Base-by-base conservation (phyloP, 2,113 vertebrate species). In the Castor canadensis region DNA sequence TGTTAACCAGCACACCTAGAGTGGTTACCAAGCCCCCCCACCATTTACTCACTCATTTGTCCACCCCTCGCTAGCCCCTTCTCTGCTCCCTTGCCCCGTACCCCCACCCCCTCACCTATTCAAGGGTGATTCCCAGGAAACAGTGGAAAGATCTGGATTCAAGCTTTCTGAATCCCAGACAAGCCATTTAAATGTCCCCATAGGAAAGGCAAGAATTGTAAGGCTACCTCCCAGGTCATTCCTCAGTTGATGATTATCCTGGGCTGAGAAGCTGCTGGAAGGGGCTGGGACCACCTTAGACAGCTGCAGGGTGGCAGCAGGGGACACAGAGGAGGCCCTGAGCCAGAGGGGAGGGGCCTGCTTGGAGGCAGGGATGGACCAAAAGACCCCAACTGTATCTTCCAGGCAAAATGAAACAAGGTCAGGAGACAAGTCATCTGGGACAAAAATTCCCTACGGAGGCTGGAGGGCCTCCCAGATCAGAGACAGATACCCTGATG, bases 401-500 rank as follows among this genome's bases (percentile, higher is more conserved):
- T 77, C 82, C 67, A 38, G 64, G 82, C 35, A 62, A 76, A 52
- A 20, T 56, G 4, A 15, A 49, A 15, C 13, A 32, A 54, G 54
- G 38, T 19, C 1, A 8, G 60, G 20, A 49, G 38, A n/a, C 4
- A 13, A 30, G 12, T 47, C 38, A 6, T 20, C 43, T 24, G 3
- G 38, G 60, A 13, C 47, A 24, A 85, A 67, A 52, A 11, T 26
- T 4, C 58, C 20, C 16, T 7, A 38, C 15, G 73, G 60, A 49
- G 49, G 24, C n/a, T 54, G 47, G 49, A 56, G 45, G 1, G 6
- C 1, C 4, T 38, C 47, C 20, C 0, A 4, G 28, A n/a, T 4
- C n/a, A 56, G 22, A 26, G 56, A 13, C 62, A 40, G 45, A 6
- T 16, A 40, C 72, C 4, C 35, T 12, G 66, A 20, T 5, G n/a